Conservation (phyloP, 1,140 invertebrate genomes). For the Bombus pascuorum region DNA sequence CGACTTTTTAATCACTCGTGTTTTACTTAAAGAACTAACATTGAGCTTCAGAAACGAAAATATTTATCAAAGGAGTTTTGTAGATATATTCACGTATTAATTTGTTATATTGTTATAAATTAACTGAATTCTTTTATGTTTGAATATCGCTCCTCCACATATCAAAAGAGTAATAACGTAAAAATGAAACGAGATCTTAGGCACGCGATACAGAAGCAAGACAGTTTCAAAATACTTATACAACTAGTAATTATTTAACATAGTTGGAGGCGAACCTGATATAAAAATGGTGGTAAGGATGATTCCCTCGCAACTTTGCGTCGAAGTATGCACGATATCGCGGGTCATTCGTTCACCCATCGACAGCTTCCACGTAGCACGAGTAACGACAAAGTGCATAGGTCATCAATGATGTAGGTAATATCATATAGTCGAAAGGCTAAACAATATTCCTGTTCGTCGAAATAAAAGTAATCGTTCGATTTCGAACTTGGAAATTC, state of each 20-base stretch:
- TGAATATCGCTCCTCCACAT: not conserved
- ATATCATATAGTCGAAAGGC: not conserved
- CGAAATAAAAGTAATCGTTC: not conserved
- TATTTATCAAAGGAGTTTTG: not conserved
- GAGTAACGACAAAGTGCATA: constrained; percentile 53
- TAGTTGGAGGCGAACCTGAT: not conserved
- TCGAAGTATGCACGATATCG: constrained; percentile 46
- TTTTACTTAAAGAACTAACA: too few relatives aligned
- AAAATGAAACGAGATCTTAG: not conserved
- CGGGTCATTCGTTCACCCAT: constrained; percentile 53
- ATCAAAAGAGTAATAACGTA: not conserved
- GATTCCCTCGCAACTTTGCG: not conserved
- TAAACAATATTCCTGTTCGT: not conserved
- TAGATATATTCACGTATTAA: not conserved
- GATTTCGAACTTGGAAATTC: not conserved
- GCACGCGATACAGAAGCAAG: not conserved
- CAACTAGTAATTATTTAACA: not conserved
- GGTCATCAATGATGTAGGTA: constrained; percentile 55
- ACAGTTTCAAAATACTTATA: not conserved
- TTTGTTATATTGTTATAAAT: not conserved
- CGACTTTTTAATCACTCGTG: too few relatives aligned
- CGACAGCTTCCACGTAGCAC: constrained; percentile 34
- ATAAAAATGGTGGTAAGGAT: not conserved
- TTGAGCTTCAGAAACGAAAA: too few relatives aligned
- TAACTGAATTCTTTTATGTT: not conserved